Evolutionary conservation across 2,888 invertebrate species (phyloP).

Genomic region (Drosophila parthenogenetica): DNA sequence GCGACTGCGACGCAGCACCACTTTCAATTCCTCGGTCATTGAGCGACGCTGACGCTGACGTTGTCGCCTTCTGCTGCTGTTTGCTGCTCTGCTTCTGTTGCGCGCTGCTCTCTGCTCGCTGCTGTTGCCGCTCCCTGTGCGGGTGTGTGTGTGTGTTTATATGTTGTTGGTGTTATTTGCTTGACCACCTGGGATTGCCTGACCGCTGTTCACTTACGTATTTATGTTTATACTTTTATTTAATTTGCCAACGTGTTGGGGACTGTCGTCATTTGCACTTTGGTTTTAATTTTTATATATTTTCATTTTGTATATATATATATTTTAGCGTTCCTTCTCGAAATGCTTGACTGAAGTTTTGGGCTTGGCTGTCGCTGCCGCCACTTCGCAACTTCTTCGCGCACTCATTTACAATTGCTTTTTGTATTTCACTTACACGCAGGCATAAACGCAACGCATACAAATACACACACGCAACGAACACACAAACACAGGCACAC

Average conservation of each 20-base stretch:
- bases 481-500: constrained; percentile 35
- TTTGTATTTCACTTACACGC: constrained; percentile 66
- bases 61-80: constrained; percentile 40
- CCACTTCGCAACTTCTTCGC: constrained; percentile 51
- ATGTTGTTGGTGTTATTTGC: constrained; percentile 40
- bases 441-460: constrained; percentile 40
- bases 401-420: constrained; percentile 70
- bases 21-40: constrained; percentile 93
- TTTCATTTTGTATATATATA: constrained; percentile 11
- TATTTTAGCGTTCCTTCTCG: constrained; percentile 43
- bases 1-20: constrained; percentile 93
- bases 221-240: constrained; percentile 51
- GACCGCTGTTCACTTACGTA: constrained; percentile 47
- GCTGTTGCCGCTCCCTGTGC: constrained; percentile 52
- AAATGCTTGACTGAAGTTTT: constrained; percentile 81
- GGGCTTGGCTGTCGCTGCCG: constrained; percentile 78
- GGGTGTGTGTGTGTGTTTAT: constrained; percentile 37
- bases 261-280: constrained; percentile 62
- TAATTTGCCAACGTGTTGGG: constrained; percentile 52
- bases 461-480: constrained; percentile 36
- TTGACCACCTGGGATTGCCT: constrained; percentile 62
- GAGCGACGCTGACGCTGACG: constrained; percentile 61
- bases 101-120: constrained; percentile 19
- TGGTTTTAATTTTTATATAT: constrained; percentile 45
- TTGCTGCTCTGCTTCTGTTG: constrained; percentile 30